Base-by-base conservation (phyloP, 2,797 vertebrate species). In the Pelodytes ibericus region DNA sequence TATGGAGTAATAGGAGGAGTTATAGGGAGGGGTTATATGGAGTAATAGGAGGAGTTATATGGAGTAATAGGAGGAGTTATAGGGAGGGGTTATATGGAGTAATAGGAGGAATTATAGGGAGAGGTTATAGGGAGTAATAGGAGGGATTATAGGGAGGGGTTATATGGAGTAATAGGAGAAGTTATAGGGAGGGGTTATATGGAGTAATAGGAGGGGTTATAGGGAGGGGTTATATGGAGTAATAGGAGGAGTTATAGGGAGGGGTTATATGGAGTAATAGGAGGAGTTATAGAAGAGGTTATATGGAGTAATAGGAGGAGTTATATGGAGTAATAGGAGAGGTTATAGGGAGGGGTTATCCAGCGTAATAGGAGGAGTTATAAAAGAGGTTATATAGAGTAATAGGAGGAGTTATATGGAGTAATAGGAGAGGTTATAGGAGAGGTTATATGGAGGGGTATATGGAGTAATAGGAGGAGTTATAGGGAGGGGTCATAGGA, bases 21-120 rank as follows among this genome's bases (percentile, higher is more conserved):
- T 20, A 53, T 22, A 8, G n/a, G n/a, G 49, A 20, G 20, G n/a
- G 49, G 20, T 64, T 44, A 64, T 64, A 64, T 24, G 61, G 33
- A 64, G n/a, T n/a, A n/a, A n/a, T n/a, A n/a, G n/a, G n/a, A n/a
- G n/a, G 22, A 10, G 25, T 16, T 26, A 25, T 3, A 30, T 5
- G 60, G 41, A 44, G 60, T 20, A 13, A 44, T 2, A 16, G 41
- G 15, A 16, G 13, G 41, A 44, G 41, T 44, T 13, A 44, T 44
- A 44, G 1, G 41, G 13, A 27, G 13, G 33, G 41, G 18, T 44
- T 41, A 26, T 25, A 25, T 24, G 51, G 56, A 24, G 69, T 47
- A 71, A 49, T 61, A 61, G 26, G 36, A 49, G 57, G n/a, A n/a
- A n/a, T n/a, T n/a, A n/a, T n/a, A n/a, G n/a, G n/a, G n/a, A n/a